Evolutionary conservation across 2,888 invertebrate species (phyloP), one percentile per base, ranked within the genome.

Genomic region (Cancer borealis): DNA sequence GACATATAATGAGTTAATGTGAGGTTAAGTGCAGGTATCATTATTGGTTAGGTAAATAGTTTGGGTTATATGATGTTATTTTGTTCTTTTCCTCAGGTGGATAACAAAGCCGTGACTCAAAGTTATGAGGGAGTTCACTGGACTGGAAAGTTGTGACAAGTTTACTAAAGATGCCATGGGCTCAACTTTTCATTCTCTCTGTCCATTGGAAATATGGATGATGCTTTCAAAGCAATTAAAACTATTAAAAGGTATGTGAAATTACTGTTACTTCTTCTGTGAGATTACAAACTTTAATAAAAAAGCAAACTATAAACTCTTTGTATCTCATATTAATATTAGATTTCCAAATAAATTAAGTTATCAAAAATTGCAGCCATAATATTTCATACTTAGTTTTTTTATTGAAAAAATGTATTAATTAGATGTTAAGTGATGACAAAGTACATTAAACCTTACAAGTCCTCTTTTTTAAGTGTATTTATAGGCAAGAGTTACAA

Each of bases 131-230:
- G 98, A 99, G 96, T 99, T 99, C 97, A 97, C 98, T 95, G 99
- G 99, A 46, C 96, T 97, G 95, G 98, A 98, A 96, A 97, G 97
- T 89, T 97, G 98, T 96, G 98, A 99, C 96, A 97, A 97, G 90
- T 96, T 97, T 21, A 98, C 98, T 26, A 97, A 98, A 95, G 98
- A 98, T 96, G 99, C 99, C 95, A 98, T 99, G n/a, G n/a, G 96
- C 97, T 99, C 95, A 98, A 98, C 96, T 99, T 99, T 96, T 98
- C 99, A 96, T 98, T 98, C 96, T 98, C 98, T 96, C 97, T 99
- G 96, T 98, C 98, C 88, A 97, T 98, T 95, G 98, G 99, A 0
- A 98, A 99, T 96, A 97, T 97, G 97, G 97, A 97, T 96, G 97
- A 97, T 96, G 97, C 97, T 4, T 97, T 97, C 96, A 97, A 97